Evolutionary conservation across 2,888 invertebrate genomes (phyloP).

Genomic region (Drosophila flavopinicola): DNA sequence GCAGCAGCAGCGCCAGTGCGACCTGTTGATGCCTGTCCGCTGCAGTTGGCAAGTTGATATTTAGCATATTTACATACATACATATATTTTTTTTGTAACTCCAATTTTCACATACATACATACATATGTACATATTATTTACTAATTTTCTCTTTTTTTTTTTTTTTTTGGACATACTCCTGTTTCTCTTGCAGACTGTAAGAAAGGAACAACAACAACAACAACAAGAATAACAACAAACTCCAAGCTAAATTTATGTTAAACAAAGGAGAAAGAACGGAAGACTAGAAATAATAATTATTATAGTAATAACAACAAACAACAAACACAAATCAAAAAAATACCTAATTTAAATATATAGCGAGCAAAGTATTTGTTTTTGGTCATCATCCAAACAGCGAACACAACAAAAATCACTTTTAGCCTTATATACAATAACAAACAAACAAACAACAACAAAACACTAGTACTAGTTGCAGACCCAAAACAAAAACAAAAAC

Average conservation of each 20-base stretch:
- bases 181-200: slow-evolving; percentile 69
- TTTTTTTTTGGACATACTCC: no score
- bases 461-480: slow-evolving; percentile 34
- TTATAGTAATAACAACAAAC: slow-evolving; percentile 37
- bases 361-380: slow-evolving; percentile 56
- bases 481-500: slow-evolving; percentile 3
- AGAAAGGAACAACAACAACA: slow-evolving; percentile 60
- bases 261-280: slow-evolving; percentile 68
- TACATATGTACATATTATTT: no score
- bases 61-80: no score
- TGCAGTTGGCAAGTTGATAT: no score
- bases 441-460: slow-evolving; percentile 22
- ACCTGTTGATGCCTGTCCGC: no score
- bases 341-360: slow-evolving; percentile 34
- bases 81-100: neutral
- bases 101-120: slow-evolving; percentile 14
- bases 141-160: neutral
- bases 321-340: slow-evolving; percentile 49
- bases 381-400: slow-evolving; percentile 33
- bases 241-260: slow-evolving; percentile 49
- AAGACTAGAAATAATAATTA: slow-evolving; percentile 67
- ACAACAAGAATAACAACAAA: no score
- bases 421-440: slow-evolving; percentile 70
- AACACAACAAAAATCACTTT: slow-evolving; percentile 56
- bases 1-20: no score